Evolutionary conservation across 2,888 invertebrate species (phyloP).

Genomic region (Eristalinus sepulchralis): DNA sequence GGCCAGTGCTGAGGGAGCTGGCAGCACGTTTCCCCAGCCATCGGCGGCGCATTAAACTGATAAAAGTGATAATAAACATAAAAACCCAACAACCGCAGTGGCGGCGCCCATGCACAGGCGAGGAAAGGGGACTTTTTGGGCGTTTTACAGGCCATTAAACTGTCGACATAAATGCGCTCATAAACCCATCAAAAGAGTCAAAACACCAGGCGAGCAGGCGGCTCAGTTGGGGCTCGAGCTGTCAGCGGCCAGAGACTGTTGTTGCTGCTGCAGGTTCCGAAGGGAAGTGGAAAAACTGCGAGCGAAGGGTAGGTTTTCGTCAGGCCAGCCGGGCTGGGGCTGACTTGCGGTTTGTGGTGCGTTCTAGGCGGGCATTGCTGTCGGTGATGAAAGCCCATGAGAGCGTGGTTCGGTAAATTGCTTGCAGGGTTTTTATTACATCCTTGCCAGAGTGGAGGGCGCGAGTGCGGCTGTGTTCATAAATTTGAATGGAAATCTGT

Average conservation of each 20-base stretch:
- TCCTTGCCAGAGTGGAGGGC: background rate
- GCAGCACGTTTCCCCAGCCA: background rate
- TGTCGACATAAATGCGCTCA: conserved; percentile 78
- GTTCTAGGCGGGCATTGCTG: conserved; percentile 1
- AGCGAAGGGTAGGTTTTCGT: conserved; percentile 31
- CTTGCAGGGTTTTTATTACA: conserved; percentile 52
- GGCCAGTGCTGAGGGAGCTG: background rate
- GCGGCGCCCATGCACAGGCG: background rate
- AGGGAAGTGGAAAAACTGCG: background rate
- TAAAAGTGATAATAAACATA: conserved; percentile 57
- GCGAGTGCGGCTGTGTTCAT: background rate
- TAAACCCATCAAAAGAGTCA: conserved; percentile 79
- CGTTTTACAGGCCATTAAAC: conserved; percentile 75
- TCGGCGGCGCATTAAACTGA: conserved; percentile 18
- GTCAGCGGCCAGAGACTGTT: conserved; percentile 64
- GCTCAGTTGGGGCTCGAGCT: conserved; percentile 69
- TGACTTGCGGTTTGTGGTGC: background rate
- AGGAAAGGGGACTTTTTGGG: conserved; percentile 28
- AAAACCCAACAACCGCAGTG: conserved; percentile 11
- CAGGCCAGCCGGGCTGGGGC: background rate
- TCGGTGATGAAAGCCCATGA: conserved; percentile 48
- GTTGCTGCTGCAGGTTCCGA: conserved; percentile 13
- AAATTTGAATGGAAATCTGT: background rate
- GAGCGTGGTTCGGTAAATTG: conserved; percentile 53
- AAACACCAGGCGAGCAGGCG: conserved; percentile 77